These are phyloP conservation scores for Tetragnatha versicolor DNA, from an alignment of 1,140 invertebrate genomes.

Conservation along the genomic window DNA sequence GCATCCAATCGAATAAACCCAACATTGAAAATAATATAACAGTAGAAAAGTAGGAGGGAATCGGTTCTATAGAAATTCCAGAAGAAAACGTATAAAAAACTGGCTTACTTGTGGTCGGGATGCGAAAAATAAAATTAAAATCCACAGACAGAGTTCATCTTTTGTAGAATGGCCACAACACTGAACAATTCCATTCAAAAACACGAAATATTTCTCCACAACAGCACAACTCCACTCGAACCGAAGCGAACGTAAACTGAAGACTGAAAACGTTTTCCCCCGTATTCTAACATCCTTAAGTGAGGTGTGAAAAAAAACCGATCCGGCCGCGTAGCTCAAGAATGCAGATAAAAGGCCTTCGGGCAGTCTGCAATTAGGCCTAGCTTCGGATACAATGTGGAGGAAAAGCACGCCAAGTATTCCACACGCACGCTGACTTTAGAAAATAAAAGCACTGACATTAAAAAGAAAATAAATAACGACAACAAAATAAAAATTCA, in stretches of 20 bases:
- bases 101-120: neutral
- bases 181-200: constrained; percentile 11
- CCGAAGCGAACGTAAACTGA: constrained; percentile 22
- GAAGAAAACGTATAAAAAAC: neutral
- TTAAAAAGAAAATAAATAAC: constrained; percentile 49
- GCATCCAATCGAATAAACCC: no score
- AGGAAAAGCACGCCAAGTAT: constrained; percentile 53
- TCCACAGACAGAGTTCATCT: neutral
- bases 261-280: constrained; percentile 40
- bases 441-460: constrained; percentile 53
- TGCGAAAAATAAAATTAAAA: neutral
- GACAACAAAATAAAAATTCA: constrained; percentile 33
- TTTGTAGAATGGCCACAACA: neutral
- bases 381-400: constrained; percentile 50
- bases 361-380: constrained; percentile 51
- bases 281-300: constrained; percentile 51
- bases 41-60: no score
- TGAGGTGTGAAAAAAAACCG: constrained; percentile 53
- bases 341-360: constrained; percentile 53
- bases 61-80: no score
- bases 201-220: constrained; percentile 3
- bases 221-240: constrained; percentile 18
- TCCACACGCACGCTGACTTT: constrained; percentile 40
- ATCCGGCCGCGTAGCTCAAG: constrained; percentile 47
- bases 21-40: no score